Conservation (phyloP, 2,113 vertebrate species). For the Caracal caracal region DNA sequence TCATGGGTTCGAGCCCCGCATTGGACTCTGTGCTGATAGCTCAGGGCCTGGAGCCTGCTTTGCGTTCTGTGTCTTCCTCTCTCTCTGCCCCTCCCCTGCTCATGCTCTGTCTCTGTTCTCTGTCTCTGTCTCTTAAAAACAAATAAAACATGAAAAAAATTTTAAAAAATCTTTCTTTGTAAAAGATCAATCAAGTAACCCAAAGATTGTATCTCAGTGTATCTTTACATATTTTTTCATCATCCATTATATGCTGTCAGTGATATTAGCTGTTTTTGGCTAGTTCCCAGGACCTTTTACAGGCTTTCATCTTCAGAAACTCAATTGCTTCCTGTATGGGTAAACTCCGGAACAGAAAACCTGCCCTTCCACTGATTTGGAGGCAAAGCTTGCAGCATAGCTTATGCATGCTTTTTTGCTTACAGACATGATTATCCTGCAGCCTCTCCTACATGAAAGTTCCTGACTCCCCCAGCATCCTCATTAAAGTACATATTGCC, state of each 20-base stretch:
- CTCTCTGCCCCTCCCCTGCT: too few species aligned
- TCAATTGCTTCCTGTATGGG: constrained; percentile 78
- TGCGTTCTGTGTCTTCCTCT: too few species aligned
- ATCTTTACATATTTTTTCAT: constrained; percentile 4
- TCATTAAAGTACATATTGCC: constrained; percentile 60
- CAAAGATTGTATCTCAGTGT: constrained; percentile 61
- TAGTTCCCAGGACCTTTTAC: constrained; percentile 71
- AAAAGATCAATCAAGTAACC: constrained; percentile 43
- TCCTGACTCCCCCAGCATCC: neutral
- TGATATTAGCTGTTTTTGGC: constrained; percentile 62
- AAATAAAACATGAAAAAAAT: too few species aligned
- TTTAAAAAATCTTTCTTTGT: neutral
- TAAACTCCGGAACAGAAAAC: constrained; percentile 71
- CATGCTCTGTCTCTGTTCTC: too few species aligned
- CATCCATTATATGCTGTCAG: constrained; percentile 68
- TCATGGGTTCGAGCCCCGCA: too few species aligned
- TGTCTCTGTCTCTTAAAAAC: too few species aligned
- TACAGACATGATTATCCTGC: constrained; percentile 51
- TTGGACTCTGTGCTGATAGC: too few species aligned
- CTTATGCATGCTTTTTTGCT: constrained; percentile 51
- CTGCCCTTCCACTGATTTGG: constrained; percentile 55
- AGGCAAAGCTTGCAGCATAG: neutral
- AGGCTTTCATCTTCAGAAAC: constrained; percentile 78
- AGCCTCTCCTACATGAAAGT: constrained; percentile 62
- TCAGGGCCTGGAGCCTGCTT: too few species aligned